A percentile compares a stretch with the other conserved stretches of the same genome.
Evolutionary conservation across 2,888 invertebrate species (phyloP).

Genomic region (Apotomis betuletana): DNA sequence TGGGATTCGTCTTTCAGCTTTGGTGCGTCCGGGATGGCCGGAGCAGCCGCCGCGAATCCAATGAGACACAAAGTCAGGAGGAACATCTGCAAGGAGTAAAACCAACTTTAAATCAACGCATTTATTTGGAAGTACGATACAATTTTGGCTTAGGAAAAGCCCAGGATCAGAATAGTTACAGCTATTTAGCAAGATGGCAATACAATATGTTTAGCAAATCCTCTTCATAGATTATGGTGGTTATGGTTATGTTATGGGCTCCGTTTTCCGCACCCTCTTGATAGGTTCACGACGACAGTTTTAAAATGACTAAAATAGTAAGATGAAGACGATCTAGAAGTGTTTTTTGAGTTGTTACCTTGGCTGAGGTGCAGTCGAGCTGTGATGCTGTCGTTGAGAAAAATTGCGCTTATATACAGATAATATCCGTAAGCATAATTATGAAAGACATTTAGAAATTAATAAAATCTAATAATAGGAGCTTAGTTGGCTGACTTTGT

Average conservation of each 20-base stretch:
- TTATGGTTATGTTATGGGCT: no score
- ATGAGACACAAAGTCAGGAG: slow-evolving; percentile 54
- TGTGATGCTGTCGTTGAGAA: neutral
- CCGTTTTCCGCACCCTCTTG: no score
- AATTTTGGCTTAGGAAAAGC: no score
- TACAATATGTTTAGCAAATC: no score
- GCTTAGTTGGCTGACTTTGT: slow-evolving; percentile 10
- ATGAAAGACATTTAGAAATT: slow-evolving; percentile 46
- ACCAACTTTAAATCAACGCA: neutral
- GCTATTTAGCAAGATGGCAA: no score
- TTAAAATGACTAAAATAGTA: no score
- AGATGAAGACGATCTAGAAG: neutral
- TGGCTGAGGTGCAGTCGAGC: neutral
- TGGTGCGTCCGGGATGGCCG: slow-evolving; percentile 47
- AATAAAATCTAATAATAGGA: slow-evolving; percentile 47
- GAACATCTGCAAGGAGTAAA: slow-evolving; percentile 54
- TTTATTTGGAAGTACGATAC: no score
- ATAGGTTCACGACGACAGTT: no score
- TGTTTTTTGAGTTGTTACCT: slow-evolving; percentile 1
- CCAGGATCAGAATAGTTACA: no score
- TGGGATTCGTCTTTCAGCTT: slow-evolving; percentile 23
- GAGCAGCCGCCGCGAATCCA: slow-evolving; percentile 52
- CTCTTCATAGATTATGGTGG: no score
- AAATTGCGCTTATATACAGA: slow-evolving; percentile 2
- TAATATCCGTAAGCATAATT: slow-evolving; percentile 42